phyloP scores from a whole-genome alignment of 2,888 invertebrate genomes.

The Archips xylosteana region DNA sequence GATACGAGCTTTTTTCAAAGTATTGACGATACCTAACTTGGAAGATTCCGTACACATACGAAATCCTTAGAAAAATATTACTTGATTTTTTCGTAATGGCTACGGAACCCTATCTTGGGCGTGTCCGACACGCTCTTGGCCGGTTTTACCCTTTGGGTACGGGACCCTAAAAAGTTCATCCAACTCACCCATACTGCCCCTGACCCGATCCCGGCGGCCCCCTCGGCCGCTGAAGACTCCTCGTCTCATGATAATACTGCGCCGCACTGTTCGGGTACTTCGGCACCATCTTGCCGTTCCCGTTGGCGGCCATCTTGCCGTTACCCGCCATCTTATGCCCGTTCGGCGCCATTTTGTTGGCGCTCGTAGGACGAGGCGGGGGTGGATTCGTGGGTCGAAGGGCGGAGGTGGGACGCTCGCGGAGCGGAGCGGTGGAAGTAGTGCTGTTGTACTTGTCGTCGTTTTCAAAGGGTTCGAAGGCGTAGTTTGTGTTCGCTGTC shows the following conservation, averaged over 20 bases:
- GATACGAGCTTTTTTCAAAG: no score
- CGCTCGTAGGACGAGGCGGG: constrained; percentile 44
- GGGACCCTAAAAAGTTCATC: no score
- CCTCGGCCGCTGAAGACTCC: constrained; percentile 87
- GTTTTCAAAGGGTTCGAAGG: constrained; percentile 94
- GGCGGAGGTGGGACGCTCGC: constrained; percentile 43
- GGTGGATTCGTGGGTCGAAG: constrained; percentile 60
- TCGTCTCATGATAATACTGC: constrained; percentile 85
- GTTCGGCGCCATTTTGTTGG: constrained; percentile 58
- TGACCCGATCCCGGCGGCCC: constrained; percentile 49
- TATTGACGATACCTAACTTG: no score
- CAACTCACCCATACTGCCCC: constrained; percentile 69
- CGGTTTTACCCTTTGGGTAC: no score
- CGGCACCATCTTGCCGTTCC: constrained; percentile 59
- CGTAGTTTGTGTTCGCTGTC: constrained; percentile 93
- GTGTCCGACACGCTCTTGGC: no score
- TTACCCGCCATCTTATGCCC: constrained; percentile 26
- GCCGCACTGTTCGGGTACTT: constrained; percentile 67
- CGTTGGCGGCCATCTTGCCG: constrained; percentile 33
- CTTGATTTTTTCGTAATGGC: no score
- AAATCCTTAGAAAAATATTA: no score
- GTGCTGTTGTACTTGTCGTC: constrained; percentile 88
- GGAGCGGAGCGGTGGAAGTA: constrained; percentile 59
- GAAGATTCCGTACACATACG: no score
- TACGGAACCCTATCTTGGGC: no score